Percentiles rank a stretch among this genome's conserved stretches.
Conservation (phyloP, 1,140 invertebrate genomes). For the Limonius californicus region DNA sequence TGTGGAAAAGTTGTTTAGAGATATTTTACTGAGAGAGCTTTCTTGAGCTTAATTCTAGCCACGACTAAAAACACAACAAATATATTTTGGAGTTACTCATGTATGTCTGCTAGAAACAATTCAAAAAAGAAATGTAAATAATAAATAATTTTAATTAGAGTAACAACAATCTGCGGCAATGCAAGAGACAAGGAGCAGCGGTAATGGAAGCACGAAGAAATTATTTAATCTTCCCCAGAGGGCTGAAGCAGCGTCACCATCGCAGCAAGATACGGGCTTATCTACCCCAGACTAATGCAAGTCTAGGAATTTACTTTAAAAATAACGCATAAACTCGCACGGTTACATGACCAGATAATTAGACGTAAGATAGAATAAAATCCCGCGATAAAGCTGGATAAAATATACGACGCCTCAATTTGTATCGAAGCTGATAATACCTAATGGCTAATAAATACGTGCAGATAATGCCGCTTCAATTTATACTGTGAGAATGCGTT, state of each 20-base stretch:
- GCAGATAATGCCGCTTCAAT: conserved; percentile 5
- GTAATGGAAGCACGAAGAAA: too few species aligned
- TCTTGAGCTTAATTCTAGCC: too few species aligned
- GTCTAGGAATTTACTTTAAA: conserved; percentile 24
- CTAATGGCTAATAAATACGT: conserved; percentile 13
- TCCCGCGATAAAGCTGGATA: conserved; percentile 9
- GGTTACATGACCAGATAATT: background rate
- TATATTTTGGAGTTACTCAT: too few species aligned
- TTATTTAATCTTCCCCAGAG: too few species aligned
- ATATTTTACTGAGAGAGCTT: too few species aligned
- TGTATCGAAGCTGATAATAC: conserved; percentile 9
- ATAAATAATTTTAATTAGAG: too few species aligned
- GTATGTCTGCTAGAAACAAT: too few species aligned
- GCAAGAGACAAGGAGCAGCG: too few species aligned
- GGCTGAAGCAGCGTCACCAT: background rate
- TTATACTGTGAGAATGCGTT: background rate
- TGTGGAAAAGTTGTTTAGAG: too few species aligned
- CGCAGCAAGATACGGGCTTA: conserved; percentile 1
- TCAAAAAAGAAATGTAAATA: too few species aligned
- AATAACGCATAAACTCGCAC: conserved; percentile 7
- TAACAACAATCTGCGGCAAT: too few species aligned
- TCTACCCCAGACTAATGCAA: conserved; percentile 20
- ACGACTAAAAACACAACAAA: too few species aligned
- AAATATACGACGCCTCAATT: conserved; percentile 12
- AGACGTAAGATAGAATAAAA: conserved; percentile 8